Conservation (phyloP, 2,797 vertebrate genomes). For the Halcyon chelicuti region DNA sequence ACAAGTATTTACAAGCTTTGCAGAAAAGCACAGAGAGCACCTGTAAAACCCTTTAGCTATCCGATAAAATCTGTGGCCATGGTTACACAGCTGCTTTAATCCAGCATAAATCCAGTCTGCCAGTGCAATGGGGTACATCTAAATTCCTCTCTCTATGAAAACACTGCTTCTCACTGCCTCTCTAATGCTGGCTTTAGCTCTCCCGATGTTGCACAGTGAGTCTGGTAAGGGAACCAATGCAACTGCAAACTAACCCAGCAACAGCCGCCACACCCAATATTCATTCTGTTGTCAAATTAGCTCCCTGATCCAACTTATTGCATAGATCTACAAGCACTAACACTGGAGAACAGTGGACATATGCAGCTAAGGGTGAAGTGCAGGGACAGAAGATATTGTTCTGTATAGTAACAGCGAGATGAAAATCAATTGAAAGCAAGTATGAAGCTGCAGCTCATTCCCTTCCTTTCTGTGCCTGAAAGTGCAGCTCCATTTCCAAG, state of each 20-base stretch:
- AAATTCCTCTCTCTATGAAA: constrained; percentile 17
- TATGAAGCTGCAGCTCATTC: neutral
- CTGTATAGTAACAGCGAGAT: neutral
- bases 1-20: constrained; percentile 33
- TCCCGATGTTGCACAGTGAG: neutral
- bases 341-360: neutral
- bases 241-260: neutral
- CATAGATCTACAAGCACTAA: neutral
- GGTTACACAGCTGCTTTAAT: constrained; percentile 65
- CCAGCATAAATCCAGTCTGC: constrained; percentile 46
- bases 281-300: neutral
- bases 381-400: neutral
- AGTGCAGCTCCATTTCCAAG: neutral
- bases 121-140: neutral
- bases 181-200: neutral
- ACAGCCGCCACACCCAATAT: fast-evolving
- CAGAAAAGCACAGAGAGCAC: constrained; percentile 22
- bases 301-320: neutral
- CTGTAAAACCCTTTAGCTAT: constrained; percentile 39
- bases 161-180: neutral
- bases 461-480: neutral
- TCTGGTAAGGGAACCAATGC: neutral
- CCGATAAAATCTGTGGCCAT: constrained; percentile 59
- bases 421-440: neutral
- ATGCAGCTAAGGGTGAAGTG: neutral